Conservation (phyloP, 2,797 vertebrate genomes). For the Dromococcyx pavoninus region DNA sequence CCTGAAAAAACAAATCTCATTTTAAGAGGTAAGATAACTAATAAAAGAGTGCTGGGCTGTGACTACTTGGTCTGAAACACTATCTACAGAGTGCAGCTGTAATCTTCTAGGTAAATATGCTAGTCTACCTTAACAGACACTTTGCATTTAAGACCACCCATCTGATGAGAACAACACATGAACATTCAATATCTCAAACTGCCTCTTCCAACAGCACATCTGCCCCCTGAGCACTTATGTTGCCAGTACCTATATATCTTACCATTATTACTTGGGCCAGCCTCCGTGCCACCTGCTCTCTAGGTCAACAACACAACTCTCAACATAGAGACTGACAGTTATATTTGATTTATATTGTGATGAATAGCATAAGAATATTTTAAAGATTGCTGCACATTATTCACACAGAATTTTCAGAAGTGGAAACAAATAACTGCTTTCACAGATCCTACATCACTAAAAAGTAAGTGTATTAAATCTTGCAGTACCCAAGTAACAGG, state of each 20-base stretch:
- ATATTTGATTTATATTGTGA: neutral
- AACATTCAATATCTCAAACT: neutral
- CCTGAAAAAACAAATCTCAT: neutral
- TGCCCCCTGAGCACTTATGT: neutral
- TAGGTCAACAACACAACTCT: slow-evolving; percentile 20
- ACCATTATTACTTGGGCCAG: neutral
- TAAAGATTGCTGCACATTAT: neutral
- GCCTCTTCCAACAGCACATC: neutral
- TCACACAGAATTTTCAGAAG: neutral
- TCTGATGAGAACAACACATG: neutral
- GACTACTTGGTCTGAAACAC: neutral
- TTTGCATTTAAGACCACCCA: neutral
- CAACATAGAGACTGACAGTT: neutral
- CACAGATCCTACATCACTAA: neutral
- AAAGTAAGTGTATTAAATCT: slow-evolving; percentile 14
- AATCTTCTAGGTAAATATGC: slow-evolving; percentile 1
- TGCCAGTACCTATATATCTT: slow-evolving; percentile 3
- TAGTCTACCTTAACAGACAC: neutral
- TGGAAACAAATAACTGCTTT: slow-evolving; percentile 7
- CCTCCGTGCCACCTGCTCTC: slow-evolving; percentile 9
- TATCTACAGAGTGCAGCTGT: slow-evolving; percentile 13
- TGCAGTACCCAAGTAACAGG: neutral
- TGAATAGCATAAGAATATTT: neutral
- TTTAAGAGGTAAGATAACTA: slow-evolving; percentile 13
- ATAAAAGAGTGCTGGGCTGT: neutral